Base-by-base conservation (phyloP, 2,888 invertebrate species). In the Cremastinae sp. region DNA sequence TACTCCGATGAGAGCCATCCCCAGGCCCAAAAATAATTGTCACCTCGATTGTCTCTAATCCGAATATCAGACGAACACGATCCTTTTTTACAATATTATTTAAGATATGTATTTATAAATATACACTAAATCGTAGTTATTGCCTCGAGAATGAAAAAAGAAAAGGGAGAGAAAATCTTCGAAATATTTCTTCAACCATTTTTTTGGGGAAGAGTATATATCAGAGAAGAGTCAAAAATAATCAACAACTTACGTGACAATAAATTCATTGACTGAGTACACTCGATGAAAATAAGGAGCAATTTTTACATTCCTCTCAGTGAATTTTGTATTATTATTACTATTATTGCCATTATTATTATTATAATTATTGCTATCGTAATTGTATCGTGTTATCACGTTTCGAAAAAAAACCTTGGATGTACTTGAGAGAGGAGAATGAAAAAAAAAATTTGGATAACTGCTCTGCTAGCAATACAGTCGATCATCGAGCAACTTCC, bases 211-310 rank as follows among this genome's bases (percentile, higher is more conserved):
- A 43, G 51, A 70, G 56, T 54, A 58, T 49, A 78, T 70, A 49
- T 41, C 51, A 54, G 74, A 68, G 41, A 53, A 61, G 58, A 70
- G 51, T 51, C 51, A 79, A 56, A 74, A 79, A 47, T 64, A 72
- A 47, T 61, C 56, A 66, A 70, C 70, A 70, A 78, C 76, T 77
- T 78, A 79, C 73, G 84, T 81, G 87, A 87, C 87, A 87, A 87
- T 87, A 87, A 87, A 66, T n/a, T 49, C 80, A 82, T 83, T 61
- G 81, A 83, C 81, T 81, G 83, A 74, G 58, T 66, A 75, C 71
- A 76, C 54, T 45, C 43, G n/a, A 54, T 66, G 43, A 51, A 41
- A 28, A 71, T 64, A 74, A 78, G 62, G 56, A 70, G 58, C 68
- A 45, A 70, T 72, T 59, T 56, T 56, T 61, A 72, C 69, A 76